phyloP scores from a whole-genome alignment of 2,113 vertebrate genomes.

The Mirza zaza region DNA sequence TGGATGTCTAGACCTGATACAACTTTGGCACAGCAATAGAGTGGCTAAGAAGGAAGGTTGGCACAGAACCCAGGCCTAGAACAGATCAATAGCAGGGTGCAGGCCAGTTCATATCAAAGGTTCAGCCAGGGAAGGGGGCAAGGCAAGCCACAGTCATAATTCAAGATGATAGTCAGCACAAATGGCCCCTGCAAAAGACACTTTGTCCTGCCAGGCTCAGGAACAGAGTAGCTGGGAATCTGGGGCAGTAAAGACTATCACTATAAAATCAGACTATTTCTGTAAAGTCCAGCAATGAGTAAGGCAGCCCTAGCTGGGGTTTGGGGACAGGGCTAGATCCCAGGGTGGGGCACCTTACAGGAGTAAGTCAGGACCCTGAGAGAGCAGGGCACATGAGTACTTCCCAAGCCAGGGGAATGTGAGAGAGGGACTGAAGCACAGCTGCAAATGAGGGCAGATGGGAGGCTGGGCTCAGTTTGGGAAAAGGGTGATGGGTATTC shows the following conservation, averaged over 20 bases:
- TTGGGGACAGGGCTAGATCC: background rate
- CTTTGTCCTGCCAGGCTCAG: slow-evolving; percentile 14
- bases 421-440: background rate
- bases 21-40: background rate
- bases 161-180: slow-evolving; percentile 48
- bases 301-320: background rate
- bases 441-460: background rate
- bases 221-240: slow-evolving; percentile 35
- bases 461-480: background rate
- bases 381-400: background rate
- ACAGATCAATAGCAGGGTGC: background rate
- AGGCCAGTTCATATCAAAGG: background rate
- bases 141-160: slow-evolving; percentile 41
- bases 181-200: slow-evolving; percentile 23
- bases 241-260: background rate
- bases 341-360: background rate
- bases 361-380: background rate
- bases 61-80: background rate
- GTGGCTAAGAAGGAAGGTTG: background rate
- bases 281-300: background rate
- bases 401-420: background rate
- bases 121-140: background rate
- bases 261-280: slow-evolving; percentile 2
- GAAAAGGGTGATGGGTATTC: background rate
- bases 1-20: background rate